A percentile compares a stretch with the other conserved stretches of the same genome.
phyloP scores from a whole-genome alignment of 2,113 vertebrate genomes.

The Meleagris gallopavo region DNA sequence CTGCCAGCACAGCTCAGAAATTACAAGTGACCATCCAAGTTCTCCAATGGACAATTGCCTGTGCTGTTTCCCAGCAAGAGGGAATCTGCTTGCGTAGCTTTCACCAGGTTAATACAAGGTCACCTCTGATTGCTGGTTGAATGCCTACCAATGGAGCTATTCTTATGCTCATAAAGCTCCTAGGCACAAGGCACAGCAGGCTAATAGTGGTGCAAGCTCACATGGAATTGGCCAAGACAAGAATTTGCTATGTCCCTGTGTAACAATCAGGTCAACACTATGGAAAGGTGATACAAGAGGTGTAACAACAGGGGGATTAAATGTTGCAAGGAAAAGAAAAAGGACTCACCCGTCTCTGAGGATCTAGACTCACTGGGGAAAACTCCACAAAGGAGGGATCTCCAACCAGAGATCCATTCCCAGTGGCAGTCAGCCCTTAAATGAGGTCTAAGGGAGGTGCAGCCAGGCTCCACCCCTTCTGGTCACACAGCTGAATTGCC shows the following conservation, averaged over 20 bases:
- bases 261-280: too few species aligned
- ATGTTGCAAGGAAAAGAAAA: too few species aligned
- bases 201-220: not conserved
- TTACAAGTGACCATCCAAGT: not conserved
- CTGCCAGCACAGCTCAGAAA: not conserved
- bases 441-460: too few species aligned
- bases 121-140: not conserved
- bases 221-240: not conserved
- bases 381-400: too few species aligned
- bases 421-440: too few species aligned
- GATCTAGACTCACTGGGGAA: too few species aligned
- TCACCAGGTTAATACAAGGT: not conserved
- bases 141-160: not conserved
- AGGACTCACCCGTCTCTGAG: too few species aligned
- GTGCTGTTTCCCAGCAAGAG: not conserved
- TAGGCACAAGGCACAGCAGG: not conserved
- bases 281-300: too few species aligned
- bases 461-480: too few species aligned
- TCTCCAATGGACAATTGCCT: not conserved
- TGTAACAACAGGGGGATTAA: too few species aligned
- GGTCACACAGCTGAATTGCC: too few species aligned
- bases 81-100: not conserved
- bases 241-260: not conserved
- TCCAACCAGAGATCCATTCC: too few species aligned
- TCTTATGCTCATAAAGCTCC: not conserved